These are phyloP conservation scores for Notarius quadriscutis DNA, from an alignment of 2,113 vertebrate species.

Conservation along the genomic window DNA sequence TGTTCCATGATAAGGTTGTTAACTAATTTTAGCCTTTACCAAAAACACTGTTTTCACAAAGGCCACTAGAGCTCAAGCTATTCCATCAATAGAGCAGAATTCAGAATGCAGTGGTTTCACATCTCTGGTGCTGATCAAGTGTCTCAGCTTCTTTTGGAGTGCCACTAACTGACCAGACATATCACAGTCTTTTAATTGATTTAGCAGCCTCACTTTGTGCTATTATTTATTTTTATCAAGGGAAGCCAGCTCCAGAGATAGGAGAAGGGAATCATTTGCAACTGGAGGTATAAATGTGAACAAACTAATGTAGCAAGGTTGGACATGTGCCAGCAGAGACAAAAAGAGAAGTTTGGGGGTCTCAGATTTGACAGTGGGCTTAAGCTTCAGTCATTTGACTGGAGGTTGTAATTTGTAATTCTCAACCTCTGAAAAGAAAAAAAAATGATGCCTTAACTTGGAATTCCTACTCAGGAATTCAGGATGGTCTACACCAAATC, in stretches of 20 bases:
- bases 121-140: constrained; percentile 62
- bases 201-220: constrained; percentile 71
- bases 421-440: background rate
- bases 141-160: constrained; percentile 53
- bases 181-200: constrained; percentile 70
- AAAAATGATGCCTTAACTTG: background rate
- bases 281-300: background rate
- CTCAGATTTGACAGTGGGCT: background rate
- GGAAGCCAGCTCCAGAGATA: constrained; percentile 61
- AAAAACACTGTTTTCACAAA: background rate
- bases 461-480: background rate
- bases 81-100: background rate
- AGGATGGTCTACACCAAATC: background rate
- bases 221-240: constrained; percentile 73
- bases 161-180: constrained; percentile 60
- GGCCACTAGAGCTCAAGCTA: constrained; percentile 18
- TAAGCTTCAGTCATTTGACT: background rate
- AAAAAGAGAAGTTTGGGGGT: background rate
- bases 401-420: background rate
- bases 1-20: background rate
- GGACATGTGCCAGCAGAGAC: background rate
- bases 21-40: no score
- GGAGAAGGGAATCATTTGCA: constrained; percentile 9
- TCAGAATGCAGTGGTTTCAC: constrained; percentile 25
- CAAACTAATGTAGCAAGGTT: background rate